phyloP scores from a whole-genome alignment of 2,797 vertebrate species.

The Trematomus bernacchii region DNA sequence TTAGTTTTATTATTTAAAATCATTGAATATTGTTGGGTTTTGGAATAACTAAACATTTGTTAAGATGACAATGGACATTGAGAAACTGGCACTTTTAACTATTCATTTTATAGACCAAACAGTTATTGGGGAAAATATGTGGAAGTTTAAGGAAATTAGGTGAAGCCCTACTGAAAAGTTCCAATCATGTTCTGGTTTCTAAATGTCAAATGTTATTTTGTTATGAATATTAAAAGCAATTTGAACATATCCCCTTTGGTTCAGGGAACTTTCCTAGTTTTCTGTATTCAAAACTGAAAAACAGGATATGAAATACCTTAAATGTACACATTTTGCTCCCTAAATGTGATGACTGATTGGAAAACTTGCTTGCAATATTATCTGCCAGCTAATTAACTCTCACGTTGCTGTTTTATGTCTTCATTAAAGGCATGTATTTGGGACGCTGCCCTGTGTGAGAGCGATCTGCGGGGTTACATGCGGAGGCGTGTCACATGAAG shows the following conservation, averaged over 20 bases:
- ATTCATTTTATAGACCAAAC: too few relatives aligned
- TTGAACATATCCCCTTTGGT: neutral
- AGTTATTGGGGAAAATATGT: too few relatives aligned
- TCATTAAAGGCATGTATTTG: neutral
- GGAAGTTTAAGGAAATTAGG: too few relatives aligned
- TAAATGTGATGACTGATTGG: neutral
- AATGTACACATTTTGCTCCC: too few relatives aligned
- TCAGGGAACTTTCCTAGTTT: too few relatives aligned
- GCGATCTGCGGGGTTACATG: slow-evolving; percentile 43
- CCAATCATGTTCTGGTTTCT: neutral
- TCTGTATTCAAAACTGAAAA: too few relatives aligned
- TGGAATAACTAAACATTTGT: too few relatives aligned
- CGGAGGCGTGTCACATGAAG: slow-evolving; percentile 37
- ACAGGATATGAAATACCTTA: too few relatives aligned
- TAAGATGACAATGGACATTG: too few relatives aligned
- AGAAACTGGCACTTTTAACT: too few relatives aligned
- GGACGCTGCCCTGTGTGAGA: slow-evolving; percentile 26
- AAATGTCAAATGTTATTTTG: neutral
- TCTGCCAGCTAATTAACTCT: slow-evolving; percentile 1
- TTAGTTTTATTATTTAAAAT: neutral
- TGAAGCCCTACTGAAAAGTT: neutral
- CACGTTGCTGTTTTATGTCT: neutral
- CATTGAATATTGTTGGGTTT: too few relatives aligned
- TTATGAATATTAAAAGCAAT: neutral
- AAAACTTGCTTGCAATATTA: neutral